These are phyloP conservation scores for Elanoides forficatus DNA, from an alignment of 2,113 vertebrate genomes.

Conservation along the genomic window DNA sequence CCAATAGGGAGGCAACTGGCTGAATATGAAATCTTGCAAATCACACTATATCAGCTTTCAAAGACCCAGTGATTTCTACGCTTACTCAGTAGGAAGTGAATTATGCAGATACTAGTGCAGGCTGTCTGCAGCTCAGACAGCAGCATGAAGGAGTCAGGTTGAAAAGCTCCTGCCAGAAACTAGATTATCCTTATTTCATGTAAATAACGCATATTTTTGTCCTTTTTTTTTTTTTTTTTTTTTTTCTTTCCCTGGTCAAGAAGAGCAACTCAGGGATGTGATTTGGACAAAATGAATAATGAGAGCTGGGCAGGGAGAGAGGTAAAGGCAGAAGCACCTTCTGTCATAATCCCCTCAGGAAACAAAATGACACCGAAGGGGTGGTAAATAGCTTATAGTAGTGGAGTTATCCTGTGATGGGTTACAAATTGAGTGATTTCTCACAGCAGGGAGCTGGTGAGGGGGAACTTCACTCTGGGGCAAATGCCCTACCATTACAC, in stretches of 20 bases:
- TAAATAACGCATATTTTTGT: not conserved
- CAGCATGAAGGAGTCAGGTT: fast-evolving
- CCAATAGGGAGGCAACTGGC: not conserved
- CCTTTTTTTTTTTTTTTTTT: not conserved
- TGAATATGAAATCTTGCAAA: not conserved
- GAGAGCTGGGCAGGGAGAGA: not conserved
- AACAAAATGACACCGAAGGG: not conserved
- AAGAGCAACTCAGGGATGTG: not conserved
- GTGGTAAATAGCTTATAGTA: not conserved
- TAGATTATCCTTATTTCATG: not conserved
- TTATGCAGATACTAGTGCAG: not conserved
- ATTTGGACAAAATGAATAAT: not conserved
- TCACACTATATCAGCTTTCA: not conserved
- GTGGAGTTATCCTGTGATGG: not conserved
- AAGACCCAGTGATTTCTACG: not conserved
- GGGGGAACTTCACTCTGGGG: not conserved
- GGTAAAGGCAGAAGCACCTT: not conserved
- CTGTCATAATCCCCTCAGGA: not conserved
- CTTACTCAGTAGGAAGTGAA: not conserved
- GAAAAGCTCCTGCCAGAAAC: not conserved
- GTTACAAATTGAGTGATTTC: not conserved
- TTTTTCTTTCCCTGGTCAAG: not conserved
- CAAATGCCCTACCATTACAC: not conserved
- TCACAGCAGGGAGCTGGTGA: not conserved
- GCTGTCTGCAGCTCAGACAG: not conserved